Evolutionary conservation across 2,888 invertebrate species (phyloP).

Genomic region (Andrena bucephala): DNA sequence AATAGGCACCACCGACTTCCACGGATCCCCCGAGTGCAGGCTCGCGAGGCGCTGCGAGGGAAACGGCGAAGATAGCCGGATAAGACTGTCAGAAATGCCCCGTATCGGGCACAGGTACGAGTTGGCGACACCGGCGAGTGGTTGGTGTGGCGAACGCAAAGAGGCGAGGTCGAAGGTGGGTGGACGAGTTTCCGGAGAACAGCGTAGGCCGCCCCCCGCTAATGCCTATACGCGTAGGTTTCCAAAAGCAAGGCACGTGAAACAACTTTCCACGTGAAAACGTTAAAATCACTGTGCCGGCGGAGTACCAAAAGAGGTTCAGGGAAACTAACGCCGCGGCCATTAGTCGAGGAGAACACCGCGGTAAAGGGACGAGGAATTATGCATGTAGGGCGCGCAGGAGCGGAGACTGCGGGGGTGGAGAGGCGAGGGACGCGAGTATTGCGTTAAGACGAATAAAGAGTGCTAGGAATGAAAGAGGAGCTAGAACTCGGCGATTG

Average conservation of each 20-base stretch:
- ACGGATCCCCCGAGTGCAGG: background rate
- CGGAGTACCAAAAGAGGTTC: background rate
- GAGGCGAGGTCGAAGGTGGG: constrained; percentile 84
- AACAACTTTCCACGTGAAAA: constrained; percentile 64
- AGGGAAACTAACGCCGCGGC: background rate
- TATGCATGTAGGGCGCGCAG: background rate
- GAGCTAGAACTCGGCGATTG: no score
- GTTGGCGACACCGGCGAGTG: constrained; percentile 54
- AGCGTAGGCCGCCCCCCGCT: constrained; percentile 78
- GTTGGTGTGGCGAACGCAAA: constrained; percentile 74
- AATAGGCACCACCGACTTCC: constrained; percentile 9
- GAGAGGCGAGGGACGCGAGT: no score
- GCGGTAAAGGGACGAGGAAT: background rate
- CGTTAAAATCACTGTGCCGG: constrained; percentile 18
- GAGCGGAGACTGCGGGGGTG: constrained; percentile 35
- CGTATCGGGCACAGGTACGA: constrained; percentile 38
- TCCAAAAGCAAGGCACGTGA: constrained; percentile 65
- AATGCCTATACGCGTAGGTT: constrained; percentile 63
- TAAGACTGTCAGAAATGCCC: constrained; percentile 66
- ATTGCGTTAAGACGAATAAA: no score
- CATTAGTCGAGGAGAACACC: background rate
- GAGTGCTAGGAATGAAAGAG: no score
- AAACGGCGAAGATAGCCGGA: constrained; percentile 53
- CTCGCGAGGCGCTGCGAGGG: constrained; percentile 24
- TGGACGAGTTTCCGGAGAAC: constrained; percentile 79